phyloP scores from a whole-genome alignment of 2,797 vertebrate species.

The Podarcis lilfordi region DNA sequence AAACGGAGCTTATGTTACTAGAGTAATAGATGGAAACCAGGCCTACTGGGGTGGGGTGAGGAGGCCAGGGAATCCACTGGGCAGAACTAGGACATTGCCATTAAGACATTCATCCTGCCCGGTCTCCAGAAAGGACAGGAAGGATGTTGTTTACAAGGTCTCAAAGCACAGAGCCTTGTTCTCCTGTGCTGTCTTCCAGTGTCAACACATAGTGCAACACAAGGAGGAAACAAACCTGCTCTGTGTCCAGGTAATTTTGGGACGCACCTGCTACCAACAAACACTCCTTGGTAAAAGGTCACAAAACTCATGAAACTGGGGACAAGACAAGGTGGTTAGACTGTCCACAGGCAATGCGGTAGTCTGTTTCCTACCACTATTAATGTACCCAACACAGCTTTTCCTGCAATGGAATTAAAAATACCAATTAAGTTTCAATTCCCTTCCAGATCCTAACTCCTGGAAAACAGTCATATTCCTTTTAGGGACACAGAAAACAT shows the following conservation, averaged over 20 bases:
- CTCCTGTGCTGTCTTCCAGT: background rate
- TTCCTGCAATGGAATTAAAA: slow-evolving; percentile 12
- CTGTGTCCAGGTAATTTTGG: background rate
- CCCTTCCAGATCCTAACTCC: background rate
- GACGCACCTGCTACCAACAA: background rate
- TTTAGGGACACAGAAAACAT: background rate
- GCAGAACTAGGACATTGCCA: background rate
- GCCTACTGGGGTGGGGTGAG: no score
- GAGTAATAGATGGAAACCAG: background rate
- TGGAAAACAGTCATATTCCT: background rate
- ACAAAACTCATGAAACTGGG: background rate
- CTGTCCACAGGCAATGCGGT: background rate
- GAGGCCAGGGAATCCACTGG: background rate
- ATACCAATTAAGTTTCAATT: background rate
- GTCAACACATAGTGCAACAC: background rate
- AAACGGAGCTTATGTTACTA: background rate
- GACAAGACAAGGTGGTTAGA: rapidly evolving
- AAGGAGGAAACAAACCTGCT: background rate
- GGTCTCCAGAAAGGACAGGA: background rate
- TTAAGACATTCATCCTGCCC: background rate
- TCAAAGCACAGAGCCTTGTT: background rate
- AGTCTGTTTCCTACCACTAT: background rate
- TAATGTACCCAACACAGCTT: background rate
- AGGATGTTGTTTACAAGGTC: background rate
- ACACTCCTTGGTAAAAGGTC: background rate